Percentiles rank a stretch among this genome's conserved stretches.
These are phyloP conservation scores for Brenthis ino DNA, from an alignment of 2,888 invertebrate species.

Conservation along the genomic window DNA sequence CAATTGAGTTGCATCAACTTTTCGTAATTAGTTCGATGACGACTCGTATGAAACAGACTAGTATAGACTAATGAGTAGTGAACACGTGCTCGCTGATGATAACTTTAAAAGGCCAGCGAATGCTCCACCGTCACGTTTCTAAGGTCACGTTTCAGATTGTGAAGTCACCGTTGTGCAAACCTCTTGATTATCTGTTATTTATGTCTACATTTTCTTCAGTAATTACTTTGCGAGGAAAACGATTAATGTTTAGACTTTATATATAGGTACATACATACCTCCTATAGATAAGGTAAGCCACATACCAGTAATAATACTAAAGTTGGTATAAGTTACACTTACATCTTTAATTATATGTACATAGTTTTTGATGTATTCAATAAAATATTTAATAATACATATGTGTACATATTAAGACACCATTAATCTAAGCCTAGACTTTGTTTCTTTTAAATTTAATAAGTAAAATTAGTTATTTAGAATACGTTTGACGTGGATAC, in stretches of 20 bases:
- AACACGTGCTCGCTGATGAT: slow-evolving; percentile 25
- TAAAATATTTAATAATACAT: no score
- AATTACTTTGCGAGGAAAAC: background rate
- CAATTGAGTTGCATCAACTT: slow-evolving; percentile 1
- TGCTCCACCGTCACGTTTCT: slow-evolving; percentile 32
- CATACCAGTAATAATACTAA: no score
- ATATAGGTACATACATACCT: background rate
- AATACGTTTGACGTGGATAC: slow-evolving; percentile 1
- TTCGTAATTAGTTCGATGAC: slow-evolving; percentile 4
- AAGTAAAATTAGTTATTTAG: no score
- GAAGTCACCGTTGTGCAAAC: slow-evolving; percentile 34
- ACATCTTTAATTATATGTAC: no score
- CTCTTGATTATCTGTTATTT: slow-evolving; percentile 26
- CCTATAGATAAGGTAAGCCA: background rate
- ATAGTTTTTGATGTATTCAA: no score
- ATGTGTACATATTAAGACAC: no score
- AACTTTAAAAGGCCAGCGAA: slow-evolving; percentile 13
- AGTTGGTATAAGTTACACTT: no score
- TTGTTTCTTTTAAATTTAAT: background rate
- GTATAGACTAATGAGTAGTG: background rate
- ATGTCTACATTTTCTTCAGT: slow-evolving; percentile 7
- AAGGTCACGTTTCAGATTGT: slow-evolving; percentile 38
- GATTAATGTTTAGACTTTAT: background rate
- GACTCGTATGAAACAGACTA: background rate
- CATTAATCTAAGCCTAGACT: no score